phyloP scores from a whole-genome alignment of 2,113 vertebrate genomes.

The Odocoileus virginianus region DNA sequence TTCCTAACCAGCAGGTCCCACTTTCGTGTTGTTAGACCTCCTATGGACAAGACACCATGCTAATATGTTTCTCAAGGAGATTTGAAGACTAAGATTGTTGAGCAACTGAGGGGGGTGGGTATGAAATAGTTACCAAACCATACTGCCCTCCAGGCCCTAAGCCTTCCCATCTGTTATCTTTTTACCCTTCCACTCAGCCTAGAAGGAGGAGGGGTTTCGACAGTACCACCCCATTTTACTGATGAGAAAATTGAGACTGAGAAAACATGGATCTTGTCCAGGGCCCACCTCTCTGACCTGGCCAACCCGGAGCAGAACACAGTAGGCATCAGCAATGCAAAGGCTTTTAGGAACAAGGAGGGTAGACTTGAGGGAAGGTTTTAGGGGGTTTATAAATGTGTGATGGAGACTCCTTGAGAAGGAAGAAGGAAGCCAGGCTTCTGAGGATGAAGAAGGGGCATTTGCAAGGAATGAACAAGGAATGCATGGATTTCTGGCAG shows the following conservation, averaged over 20 bases:
- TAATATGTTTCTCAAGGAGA: not conserved
- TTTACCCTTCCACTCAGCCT: not conserved
- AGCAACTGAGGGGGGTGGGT: not conserved
- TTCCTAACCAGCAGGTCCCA: not conserved
- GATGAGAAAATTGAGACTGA: not conserved
- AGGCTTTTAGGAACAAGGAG: not conserved
- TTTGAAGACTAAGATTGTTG: accelerated
- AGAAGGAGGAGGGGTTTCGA: not conserved
- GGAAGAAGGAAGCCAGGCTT: not conserved
- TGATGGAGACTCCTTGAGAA: not conserved
- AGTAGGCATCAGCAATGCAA: not conserved
- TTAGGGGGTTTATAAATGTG: too few relatives aligned
- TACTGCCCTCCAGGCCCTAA: not conserved
- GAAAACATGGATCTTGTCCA: not conserved
- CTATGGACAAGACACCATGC: accelerated
- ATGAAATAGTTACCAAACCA: not conserved
- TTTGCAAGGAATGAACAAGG: not conserved
- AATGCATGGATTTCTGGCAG: accelerated
- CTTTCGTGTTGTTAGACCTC: accelerated
- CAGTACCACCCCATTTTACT: not conserved
- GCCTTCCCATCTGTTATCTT: not conserved
- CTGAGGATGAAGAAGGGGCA: not conserved
- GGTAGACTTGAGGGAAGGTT: not conserved
- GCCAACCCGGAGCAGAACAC: not conserved
- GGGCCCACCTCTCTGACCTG: not conserved